Evolutionary conservation across 2,888 invertebrate genomes (phyloP), one percentile per base, ranked within the genome.

Genomic region (Agrilus biguttatus): DNA sequence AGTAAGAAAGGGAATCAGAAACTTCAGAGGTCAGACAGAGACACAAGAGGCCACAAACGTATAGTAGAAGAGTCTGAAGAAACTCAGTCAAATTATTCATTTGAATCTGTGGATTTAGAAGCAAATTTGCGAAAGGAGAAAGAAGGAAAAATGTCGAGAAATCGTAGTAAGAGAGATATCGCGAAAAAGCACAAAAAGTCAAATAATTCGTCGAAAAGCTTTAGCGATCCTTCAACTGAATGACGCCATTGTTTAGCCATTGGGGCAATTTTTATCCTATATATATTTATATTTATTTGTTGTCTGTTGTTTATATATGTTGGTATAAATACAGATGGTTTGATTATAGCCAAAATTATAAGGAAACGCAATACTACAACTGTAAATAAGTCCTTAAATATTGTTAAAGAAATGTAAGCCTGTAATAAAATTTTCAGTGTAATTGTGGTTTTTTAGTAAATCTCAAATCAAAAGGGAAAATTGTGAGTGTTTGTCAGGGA

Each of bases 231-330:
- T n/a, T 47, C 51, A 17, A 41, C 59, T 41, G 71, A 73, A 63
- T 76, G 75, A 73, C 74, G 73, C 55, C 70, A 72, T 61, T 70
- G 70, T 58, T 61, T 71, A 49, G 74, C 72, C 63, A 72, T 75
- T 44, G 65, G 70, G 59, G 71, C 71, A 56, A 65, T 75, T 41
- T 69, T 75, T 48, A 69, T 72, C 51, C 63, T 75, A 44, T 74
- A 71, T 53, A 56, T 69, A 43, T 68, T 70, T 49, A 75, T 75
- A 49, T 68, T 75, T 52, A 62, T 71, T 44, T 64, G 71, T 49
- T 73, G 71, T 52, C 58, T 75, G 53, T 63, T 73, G 44, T 66
- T 74, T 53, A 73, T 75, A 51, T 71, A 75, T 52, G 73, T 72
- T 35, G 71, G 70, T n/a, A 71, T 75, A 51, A 68, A 69, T 49